Percentiles rank a stretch among this genome's conserved stretches.
Evolutionary conservation across 2,113 vertebrate species (phyloP).

Genomic region (Chloropsis hardwickii): DNA sequence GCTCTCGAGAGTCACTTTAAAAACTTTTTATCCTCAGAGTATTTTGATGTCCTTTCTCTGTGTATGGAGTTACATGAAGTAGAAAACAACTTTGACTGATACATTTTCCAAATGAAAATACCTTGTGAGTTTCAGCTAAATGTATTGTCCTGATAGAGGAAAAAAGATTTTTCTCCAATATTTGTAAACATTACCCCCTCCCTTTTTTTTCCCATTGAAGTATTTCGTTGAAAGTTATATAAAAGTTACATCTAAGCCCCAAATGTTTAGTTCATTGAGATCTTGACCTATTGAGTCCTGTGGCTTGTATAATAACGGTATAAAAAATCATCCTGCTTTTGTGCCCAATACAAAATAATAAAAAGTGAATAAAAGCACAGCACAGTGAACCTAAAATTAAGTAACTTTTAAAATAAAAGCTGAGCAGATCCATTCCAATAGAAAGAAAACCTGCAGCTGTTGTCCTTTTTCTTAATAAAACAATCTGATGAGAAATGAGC

Average conservation of each 20-base stretch:
- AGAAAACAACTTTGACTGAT: neutral
- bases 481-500: neutral
- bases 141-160: neutral
- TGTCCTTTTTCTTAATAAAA: neutral
- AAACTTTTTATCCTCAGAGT: neutral
- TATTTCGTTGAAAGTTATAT: neutral
- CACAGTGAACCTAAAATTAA: neutral
- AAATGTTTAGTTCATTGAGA: neutral
- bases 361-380: neutral
- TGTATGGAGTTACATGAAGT: neutral
- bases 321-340: neutral
- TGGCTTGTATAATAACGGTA: neutral
- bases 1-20: neutral
- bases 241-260: neutral
- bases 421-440: neutral
- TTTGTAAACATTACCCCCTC: neutral
- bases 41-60: neutral
- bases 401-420: neutral
- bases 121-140: neutral
- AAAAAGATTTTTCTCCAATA: neutral
- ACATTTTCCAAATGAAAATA: neutral
- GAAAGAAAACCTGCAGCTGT: neutral
- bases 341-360: neutral
- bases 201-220: neutral
- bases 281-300: neutral